A percentile compares a stretch with the other conserved stretches of the same genome.
Conservation (phyloP, 2,888 invertebrate species). For the Pheosia tremula region DNA sequence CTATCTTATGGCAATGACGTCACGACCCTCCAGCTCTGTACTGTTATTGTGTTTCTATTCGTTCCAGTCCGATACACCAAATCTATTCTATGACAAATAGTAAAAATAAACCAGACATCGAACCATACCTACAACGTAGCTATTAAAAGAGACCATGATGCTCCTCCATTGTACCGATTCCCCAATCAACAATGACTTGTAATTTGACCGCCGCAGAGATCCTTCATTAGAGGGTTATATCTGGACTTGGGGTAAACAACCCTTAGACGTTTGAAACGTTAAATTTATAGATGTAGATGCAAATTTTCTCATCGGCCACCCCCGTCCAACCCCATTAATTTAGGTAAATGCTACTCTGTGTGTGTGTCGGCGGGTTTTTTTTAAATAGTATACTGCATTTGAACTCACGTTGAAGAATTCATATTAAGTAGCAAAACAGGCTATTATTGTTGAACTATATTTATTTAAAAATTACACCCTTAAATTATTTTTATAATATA, state of each 20-base stretch:
- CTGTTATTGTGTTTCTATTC: too few species aligned
- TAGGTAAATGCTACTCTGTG: conserved; percentile 28
- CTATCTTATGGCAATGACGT: too few species aligned
- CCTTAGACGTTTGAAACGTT: conserved; percentile 65
- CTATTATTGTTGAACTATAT: too few species aligned
- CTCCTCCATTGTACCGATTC: conserved; percentile 32
- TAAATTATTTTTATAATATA: too few species aligned
- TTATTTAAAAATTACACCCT: too few species aligned
- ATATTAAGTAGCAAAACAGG: too few species aligned
- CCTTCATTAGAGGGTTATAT: conserved; percentile 62
- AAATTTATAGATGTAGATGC: conserved; percentile 68
- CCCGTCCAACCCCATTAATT: conserved; percentile 38
- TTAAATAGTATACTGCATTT: conserved; percentile 29
- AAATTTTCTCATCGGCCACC: conserved; percentile 53
- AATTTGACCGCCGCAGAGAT: conserved; percentile 61
- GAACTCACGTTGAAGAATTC: conserved; percentile 15
- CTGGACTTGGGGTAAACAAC: conserved; percentile 55
- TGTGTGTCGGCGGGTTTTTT: conserved; percentile 26
- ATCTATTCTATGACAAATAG: too few species aligned
- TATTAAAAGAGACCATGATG: too few species aligned
- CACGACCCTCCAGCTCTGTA: too few species aligned
- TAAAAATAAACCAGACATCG: too few species aligned
- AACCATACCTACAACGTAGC: too few species aligned
- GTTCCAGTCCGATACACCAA: too few species aligned
- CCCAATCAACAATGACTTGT: conserved; percentile 57